Percentiles rank a stretch among this genome's conserved stretches.
Evolutionary conservation across 2,888 invertebrate genomes (phyloP).

Genomic region (Pristionchus maxplancki): DNA sequence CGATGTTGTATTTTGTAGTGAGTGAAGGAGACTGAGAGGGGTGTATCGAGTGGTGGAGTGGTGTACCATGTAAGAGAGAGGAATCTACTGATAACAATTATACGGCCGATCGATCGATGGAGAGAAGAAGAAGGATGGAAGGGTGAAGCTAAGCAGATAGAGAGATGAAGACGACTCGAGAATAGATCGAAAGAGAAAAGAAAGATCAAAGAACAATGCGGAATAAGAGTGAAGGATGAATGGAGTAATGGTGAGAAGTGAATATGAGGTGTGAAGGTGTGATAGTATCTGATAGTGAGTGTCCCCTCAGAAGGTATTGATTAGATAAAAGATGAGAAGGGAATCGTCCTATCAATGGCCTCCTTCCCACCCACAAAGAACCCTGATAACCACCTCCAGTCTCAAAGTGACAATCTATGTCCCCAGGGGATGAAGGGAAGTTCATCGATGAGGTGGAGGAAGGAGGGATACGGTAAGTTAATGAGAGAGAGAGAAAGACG

Average conservation of each 20-base stretch:
- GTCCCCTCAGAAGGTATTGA: constrained; percentile 43
- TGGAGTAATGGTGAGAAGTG: not conserved
- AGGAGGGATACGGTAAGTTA: not conserved
- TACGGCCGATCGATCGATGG: constrained; percentile 37
- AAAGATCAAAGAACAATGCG: not conserved
- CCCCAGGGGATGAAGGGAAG: not conserved
- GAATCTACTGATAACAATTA: constrained; percentile 49
- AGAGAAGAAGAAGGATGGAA: constrained; percentile 9
- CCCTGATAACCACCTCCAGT: constrained; percentile 11
- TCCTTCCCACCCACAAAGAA: constrained; percentile 34
- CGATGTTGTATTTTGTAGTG: not conserved
- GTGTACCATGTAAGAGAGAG: constrained; percentile 11
- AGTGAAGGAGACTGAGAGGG: not conserved
- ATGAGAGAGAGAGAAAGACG: not conserved
- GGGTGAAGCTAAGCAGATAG: not conserved
- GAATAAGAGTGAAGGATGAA: not conserved
- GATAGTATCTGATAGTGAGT: constrained; percentile 4
- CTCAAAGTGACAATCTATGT: not conserved
- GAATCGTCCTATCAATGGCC: constrained; percentile 38
- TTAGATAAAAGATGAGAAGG: constrained; percentile 46
- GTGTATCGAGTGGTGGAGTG: not conserved
- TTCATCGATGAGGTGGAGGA: not conserved
- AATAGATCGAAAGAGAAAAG: not conserved
- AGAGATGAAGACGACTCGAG: not conserved
- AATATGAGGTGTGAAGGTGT: not conserved